phyloP scores from a whole-genome alignment of 2,113 vertebrate species.

The Paralichthys olivaceus region DNA sequence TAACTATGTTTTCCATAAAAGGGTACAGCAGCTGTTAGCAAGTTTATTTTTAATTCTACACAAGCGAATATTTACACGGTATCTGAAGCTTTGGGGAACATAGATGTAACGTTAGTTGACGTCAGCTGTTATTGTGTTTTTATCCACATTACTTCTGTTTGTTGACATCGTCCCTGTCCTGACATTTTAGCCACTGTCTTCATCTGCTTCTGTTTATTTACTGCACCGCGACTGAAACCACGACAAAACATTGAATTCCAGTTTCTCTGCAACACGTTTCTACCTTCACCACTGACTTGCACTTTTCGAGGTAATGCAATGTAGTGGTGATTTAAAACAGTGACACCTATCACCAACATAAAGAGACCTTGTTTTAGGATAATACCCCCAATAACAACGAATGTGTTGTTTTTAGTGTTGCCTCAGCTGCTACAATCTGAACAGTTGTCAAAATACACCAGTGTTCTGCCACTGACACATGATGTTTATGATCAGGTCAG shows the following conservation, averaged over 20 bases:
- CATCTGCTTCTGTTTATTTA: background rate
- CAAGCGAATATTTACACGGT: background rate
- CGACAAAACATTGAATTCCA: background rate
- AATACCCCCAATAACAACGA: too few relatives aligned
- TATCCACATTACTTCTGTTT: background rate
- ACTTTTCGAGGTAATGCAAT: background rate
- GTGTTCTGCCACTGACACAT: too few relatives aligned
- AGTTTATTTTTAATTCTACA: background rate
- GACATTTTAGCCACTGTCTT: background rate
- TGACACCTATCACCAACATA: too few relatives aligned
- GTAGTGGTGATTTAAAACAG: background rate
- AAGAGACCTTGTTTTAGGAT: too few relatives aligned
- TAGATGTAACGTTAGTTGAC: background rate
- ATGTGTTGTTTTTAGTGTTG: too few relatives aligned
- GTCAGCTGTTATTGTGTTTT: background rate
- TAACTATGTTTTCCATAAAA: constrained; percentile 61
- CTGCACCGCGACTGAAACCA: background rate
- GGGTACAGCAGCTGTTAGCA: constrained; percentile 37
- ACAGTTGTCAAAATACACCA: too few relatives aligned
- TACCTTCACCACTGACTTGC: constrained; percentile 25
- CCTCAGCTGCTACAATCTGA: too few relatives aligned
- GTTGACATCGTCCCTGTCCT: constrained; percentile 5
- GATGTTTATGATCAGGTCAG: too few relatives aligned
- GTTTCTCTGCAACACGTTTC: background rate
- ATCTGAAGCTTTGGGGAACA: background rate